Evolutionary conservation across 1,140 invertebrate genomes (phyloP).

Genomic region (Zaprionus davidi): DNA sequence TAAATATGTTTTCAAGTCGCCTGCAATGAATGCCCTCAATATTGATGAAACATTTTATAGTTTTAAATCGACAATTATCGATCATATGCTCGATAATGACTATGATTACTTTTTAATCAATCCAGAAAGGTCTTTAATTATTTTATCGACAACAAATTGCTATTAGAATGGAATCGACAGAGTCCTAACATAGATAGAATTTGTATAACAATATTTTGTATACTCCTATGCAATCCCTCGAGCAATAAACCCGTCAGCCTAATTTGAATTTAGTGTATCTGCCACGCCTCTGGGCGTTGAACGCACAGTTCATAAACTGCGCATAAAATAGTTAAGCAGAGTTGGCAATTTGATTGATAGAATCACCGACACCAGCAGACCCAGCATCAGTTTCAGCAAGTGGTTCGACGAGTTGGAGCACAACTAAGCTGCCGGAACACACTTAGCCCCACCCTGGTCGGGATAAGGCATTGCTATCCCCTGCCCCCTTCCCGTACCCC

Average conservation of each 20-base stretch:
- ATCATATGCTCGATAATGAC: slow-evolving; percentile 30
- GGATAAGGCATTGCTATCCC: neutral
- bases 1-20: slow-evolving; percentile 27
- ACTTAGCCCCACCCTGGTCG: neutral
- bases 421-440: neutral
- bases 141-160: neutral
- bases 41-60: slow-evolving; percentile 19
- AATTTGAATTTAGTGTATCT: slow-evolving; percentile 50
- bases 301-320: slow-evolving; percentile 46
- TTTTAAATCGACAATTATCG: slow-evolving; percentile 49
- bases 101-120: neutral
- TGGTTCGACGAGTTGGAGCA: slow-evolving; percentile 19
- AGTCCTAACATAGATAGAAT: neutral
- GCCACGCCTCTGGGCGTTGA: slow-evolving; percentile 53
- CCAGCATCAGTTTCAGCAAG: slow-evolving; percentile 4
- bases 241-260: slow-evolving; percentile 24
- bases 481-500: neutral
- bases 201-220: neutral
- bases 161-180: neutral
- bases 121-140: neutral
- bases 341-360: slow-evolving; percentile 45
- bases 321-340: slow-evolving; percentile 33
- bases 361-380: slow-evolving; percentile 36
- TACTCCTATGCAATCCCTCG: neutral
- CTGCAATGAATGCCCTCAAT: slow-evolving; percentile 52